Evolutionary conservation across 2,888 invertebrate species (phyloP), one percentile per base, ranked within the genome.

Genomic region (Ophraella communa): DNA sequence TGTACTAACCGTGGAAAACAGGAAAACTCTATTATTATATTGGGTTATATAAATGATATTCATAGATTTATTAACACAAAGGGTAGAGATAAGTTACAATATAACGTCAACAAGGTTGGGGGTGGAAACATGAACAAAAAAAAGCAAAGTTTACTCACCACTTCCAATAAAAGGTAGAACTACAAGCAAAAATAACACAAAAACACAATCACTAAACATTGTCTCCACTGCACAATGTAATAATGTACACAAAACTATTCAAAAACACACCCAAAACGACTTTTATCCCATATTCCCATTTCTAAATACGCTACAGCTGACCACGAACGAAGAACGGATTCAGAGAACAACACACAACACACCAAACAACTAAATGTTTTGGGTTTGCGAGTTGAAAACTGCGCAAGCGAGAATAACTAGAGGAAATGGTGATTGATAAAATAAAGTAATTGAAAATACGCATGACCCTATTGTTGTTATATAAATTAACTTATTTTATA

Each of bases 91-190:
- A 27, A 47, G 54, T 24, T 51, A 45, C 42, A 61, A 52, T 60
- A 49, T 47, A 66, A 51, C 58, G 51, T 39, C 53, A 51, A 53
- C 58, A 62, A 64, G 64, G 57, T 65, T 47, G 65, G 54, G 65
- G 67, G 59, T 64, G 66, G 58, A 42, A 64, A 55, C 39, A 7
- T 39, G 4, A 14, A 42, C 14, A 24, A 45, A 55, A 66, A 65
- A 66, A 58, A 20, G 52, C 24, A 57, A 44, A 68, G 33, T 60
- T 51, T 60, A 86, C 89, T 88, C 79, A 89, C 89, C 89, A 84
- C 88, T 89, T 84, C 89, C 88, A 80, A 88, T 89, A 82, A 87
- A 87, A 76, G 89, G 88, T 79, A 88, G 85, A 80, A 89, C 85
- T 79, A 89, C 85, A 80, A 89, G 85, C 82, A 89, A 84, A 84